phyloP scores from a whole-genome alignment of 2,888 invertebrate genomes.

The Scaeva pyrastri region DNA sequence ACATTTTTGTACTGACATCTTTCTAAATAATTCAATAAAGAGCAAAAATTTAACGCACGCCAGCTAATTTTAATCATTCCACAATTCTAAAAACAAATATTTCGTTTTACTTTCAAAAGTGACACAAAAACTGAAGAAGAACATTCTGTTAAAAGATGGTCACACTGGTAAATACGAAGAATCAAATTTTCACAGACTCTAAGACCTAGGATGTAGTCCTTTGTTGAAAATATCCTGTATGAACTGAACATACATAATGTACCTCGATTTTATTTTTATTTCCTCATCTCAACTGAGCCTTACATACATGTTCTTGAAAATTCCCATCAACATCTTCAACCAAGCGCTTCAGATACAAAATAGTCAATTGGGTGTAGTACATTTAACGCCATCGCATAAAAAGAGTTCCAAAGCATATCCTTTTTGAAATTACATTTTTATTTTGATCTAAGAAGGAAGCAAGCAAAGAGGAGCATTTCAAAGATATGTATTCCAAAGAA shows the following conservation, averaged over 20 bases:
- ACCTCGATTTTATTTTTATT: neutral
- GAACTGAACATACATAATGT: neutral
- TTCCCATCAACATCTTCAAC: slow-evolving; percentile 17
- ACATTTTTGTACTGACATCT: too few species aligned
- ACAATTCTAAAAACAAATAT: too few species aligned
- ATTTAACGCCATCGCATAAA: slow-evolving; percentile 1
- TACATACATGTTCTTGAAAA: slow-evolving; percentile 13
- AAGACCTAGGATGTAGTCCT: neutral
- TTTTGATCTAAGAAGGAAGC: neutral
- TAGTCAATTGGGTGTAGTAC: slow-evolving; percentile 23
- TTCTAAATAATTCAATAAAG: too few species aligned
- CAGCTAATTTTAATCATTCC: too few species aligned
- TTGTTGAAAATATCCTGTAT: neutral
- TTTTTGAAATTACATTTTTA: slow-evolving; percentile 21
- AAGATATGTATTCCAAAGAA: neutral
- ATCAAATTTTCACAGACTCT: neutral
- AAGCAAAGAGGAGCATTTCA: slow-evolving; percentile 2
- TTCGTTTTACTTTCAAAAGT: too few species aligned
- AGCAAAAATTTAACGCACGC: too few species aligned
- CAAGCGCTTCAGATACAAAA: slow-evolving; percentile 17
- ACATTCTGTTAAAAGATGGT: neutral
- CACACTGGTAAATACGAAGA: neutral
- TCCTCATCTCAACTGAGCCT: neutral
- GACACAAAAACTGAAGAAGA: too few species aligned
- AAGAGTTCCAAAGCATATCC: neutral